A percentile compares a stretch with the other conserved stretches of the same genome.
Evolutionary conservation across 2,797 vertebrate genomes (phyloP).

Genomic region (Meriones psammophilus): DNA sequence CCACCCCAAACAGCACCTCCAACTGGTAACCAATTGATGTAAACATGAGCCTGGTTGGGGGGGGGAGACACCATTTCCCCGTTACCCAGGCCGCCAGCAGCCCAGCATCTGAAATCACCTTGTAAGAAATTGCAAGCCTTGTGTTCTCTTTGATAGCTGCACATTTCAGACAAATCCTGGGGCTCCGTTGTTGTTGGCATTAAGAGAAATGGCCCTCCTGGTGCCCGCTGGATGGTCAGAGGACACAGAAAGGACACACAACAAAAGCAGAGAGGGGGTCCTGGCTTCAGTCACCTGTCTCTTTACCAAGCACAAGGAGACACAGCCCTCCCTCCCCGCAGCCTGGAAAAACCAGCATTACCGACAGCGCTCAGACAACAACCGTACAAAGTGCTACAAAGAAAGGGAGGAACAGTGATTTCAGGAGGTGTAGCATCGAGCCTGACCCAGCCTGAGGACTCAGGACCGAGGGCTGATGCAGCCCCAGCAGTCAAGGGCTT

Average conservation of each 20-base stretch:
- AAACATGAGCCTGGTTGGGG: neutral
- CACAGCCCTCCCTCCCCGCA: neutral
- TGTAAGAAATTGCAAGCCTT: neutral
- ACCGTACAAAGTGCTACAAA: neutral
- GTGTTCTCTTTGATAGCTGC: neutral
- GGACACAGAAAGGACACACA: slow-evolving; percentile 13
- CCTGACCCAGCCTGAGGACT: neutral
- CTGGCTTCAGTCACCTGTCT: neutral
- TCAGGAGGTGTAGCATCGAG: neutral
- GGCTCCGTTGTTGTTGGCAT: neutral
- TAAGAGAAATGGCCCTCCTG: neutral
- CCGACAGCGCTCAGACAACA: neutral
- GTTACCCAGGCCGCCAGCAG: neutral
- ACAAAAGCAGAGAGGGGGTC: neutral
- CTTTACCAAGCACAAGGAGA: neutral
- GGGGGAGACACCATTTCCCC: neutral
- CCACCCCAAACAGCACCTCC: neutral
- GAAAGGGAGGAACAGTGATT: neutral
- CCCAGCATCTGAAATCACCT: neutral
- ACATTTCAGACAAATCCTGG: neutral
- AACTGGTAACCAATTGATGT: neutral
- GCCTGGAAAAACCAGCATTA: neutral
- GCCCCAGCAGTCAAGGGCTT: neutral
- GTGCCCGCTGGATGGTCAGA: neutral
- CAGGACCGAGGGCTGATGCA: neutral